Evolutionary conservation across 1,140 invertebrate species (phyloP).

Genomic region (Leptoteleia sp.): DNA sequence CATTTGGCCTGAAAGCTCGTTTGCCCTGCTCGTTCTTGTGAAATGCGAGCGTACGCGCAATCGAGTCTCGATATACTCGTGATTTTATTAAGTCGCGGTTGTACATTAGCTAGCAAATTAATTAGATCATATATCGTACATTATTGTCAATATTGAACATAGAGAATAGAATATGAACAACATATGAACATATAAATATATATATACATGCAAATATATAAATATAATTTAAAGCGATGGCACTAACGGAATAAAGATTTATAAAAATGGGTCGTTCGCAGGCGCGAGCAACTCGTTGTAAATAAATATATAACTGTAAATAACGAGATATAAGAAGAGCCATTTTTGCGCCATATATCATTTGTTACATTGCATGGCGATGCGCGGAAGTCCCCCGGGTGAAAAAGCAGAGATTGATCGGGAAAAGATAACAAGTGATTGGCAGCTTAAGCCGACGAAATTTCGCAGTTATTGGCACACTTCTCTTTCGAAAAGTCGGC

Average conservation of each 20-base stretch:
- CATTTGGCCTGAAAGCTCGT: constrained; percentile 73
- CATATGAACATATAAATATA: constrained; percentile 49
- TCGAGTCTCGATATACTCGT: constrained; percentile 63
- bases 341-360: constrained; percentile 37
- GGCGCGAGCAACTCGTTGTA: constrained; percentile 68
- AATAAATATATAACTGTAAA: constrained; percentile 72
- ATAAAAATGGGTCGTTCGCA: constrained; percentile 70
- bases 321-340: constrained; percentile 38
- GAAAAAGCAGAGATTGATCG: constrained; percentile 1
- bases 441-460: constrained; percentile 4
- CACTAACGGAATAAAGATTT: constrained; percentile 70
- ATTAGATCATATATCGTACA: constrained; percentile 72
- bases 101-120: constrained; percentile 78
- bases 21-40: constrained; percentile 66
- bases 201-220: constrained; percentile 42
- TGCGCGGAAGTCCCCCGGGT: constrained; percentile 1
- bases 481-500: background rate
- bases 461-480: constrained; percentile 3
- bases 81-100: constrained; percentile 69
- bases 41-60: constrained; percentile 64
- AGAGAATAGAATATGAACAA: constrained; percentile 71
- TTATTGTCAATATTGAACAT: constrained; percentile 79
- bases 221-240: constrained; percentile 45
- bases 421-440: constrained; percentile 5
- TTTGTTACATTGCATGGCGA: constrained; percentile 26